Evolutionary conservation across 2,888 invertebrate genomes (phyloP), one percentile per base, ranked within the genome.

Genomic region (Cheilosia impressa): DNA sequence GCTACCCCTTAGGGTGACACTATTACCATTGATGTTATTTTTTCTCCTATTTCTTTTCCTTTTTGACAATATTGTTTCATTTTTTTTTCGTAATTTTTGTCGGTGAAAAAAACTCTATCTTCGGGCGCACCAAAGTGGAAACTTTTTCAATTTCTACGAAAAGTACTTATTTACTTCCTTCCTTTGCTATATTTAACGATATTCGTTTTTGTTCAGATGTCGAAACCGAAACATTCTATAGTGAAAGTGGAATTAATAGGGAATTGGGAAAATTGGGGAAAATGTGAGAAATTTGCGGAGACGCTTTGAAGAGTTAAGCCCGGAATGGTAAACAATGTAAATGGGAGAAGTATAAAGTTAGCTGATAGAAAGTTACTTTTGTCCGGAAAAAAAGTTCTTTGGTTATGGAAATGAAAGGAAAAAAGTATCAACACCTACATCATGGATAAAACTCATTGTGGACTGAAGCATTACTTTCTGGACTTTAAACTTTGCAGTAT

Each of bases 81-180:
- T 52, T 27, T 27, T 13, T 24, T 52, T 15, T 4, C 9, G 13
- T 4, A 10, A 22, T 50, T 22, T 50, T 13, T 22, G 22, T 24
- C 13, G 50, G 41, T 31, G 63, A 69, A 73, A 71, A 53, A 50
- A 68, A 73, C n/a, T 50, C 72, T 63, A 78, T 78, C 66, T 72
- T 65, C 68, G 62, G 68, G 15, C 53, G 60, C 34, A 62, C 58
- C 69, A 75, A 69, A 84, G 73, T 41, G 52, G 52, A 84, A 84
- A 84, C 75, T 84, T 84, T 84, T 84, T 84, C 83, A 84, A 84
- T 84, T 79, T 79, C 79, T 75, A 58, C 69, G 53, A 69, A 75
- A 84, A 84, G 79, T 78, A 83, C 78, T 83, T 69, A 69, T 41
- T 73, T 63, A 84, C 52, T 75, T 84, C 63, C 58, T 75, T 79